Conservation (phyloP, 2,797 vertebrate species). For the Sebastes cheni region DNA sequence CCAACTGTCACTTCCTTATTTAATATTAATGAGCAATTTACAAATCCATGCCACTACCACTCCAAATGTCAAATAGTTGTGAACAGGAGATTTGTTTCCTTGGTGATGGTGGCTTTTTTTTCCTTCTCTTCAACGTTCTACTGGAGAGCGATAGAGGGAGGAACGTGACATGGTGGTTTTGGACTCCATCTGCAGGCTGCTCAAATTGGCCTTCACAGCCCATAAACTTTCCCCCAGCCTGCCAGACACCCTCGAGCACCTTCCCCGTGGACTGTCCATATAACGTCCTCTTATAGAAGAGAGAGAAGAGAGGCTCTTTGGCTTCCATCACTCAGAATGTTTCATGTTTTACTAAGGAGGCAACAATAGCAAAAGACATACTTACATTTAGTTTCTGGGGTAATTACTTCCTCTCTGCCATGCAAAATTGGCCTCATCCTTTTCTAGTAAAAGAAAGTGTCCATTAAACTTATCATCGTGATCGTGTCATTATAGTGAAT, state of each 20-base stretch:
- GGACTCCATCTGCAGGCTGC: slow-evolving; percentile 53
- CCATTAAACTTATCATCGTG: slow-evolving; percentile 36
- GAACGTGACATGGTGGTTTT: slow-evolving; percentile 43
- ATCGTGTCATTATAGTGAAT: slow-evolving; percentile 46
- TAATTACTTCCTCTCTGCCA: slow-evolving; percentile 39
- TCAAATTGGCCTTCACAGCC: slow-evolving; percentile 79
- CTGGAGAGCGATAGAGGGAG: slow-evolving; percentile 32
- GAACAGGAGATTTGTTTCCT: slow-evolving; percentile 26
- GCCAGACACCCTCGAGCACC: slow-evolving; percentile 54
- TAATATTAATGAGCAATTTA: slow-evolving; percentile 78
- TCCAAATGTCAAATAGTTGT: slow-evolving; percentile 36
- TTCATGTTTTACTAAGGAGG: slow-evolving; percentile 16
- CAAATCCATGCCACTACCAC: slow-evolving; percentile 41
- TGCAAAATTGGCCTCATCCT: slow-evolving; percentile 17
- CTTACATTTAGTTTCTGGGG: slow-evolving; percentile 25
- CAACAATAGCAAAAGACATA: slow-evolving; percentile 15
- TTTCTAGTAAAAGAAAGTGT: slow-evolving; percentile 26
- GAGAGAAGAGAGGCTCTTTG: slow-evolving; percentile 30
- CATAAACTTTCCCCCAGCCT: slow-evolving; percentile 67
- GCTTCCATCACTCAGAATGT: slow-evolving; percentile 24
- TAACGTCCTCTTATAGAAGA: slow-evolving; percentile 60
- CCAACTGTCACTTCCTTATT: slow-evolving; percentile 79
- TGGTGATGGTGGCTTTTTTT: not conserved
- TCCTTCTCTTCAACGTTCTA: slow-evolving; percentile 8
- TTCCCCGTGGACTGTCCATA: slow-evolving; percentile 57